A percentile compares a stretch with the other conserved stretches of the same genome.
Conservation (phyloP, 2,797 vertebrate genomes). For the Antrozous pallidus region DNA sequence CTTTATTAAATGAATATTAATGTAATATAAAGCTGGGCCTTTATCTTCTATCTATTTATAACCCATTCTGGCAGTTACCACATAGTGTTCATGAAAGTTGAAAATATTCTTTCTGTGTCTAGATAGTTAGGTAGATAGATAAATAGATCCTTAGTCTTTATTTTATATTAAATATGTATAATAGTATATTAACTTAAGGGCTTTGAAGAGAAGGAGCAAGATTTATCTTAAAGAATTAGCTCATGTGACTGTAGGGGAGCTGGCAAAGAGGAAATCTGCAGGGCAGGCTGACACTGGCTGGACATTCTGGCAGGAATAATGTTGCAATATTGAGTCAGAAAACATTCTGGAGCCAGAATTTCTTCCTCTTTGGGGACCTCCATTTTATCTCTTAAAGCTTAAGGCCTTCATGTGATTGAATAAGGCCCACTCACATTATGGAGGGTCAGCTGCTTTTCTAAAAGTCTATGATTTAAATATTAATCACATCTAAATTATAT, state of each 20-base stretch:
- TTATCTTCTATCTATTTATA: background rate
- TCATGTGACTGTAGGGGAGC: background rate
- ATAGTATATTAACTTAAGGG: background rate
- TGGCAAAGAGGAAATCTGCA: background rate
- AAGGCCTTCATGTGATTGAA: background rate
- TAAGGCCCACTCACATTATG: background rate
- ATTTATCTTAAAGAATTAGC: background rate
- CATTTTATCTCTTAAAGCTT: background rate
- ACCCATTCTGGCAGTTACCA: background rate
- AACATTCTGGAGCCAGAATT: background rate
- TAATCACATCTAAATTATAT: background rate
- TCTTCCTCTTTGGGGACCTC: background rate
- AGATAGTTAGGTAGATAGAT: background rate
- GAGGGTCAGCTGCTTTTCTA: background rate
- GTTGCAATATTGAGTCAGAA: background rate
- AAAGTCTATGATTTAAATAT: background rate
- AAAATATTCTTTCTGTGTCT: background rate
- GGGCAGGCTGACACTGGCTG: background rate
- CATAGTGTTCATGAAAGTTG: background rate
- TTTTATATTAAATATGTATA: background rate
- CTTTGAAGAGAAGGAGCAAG: background rate
- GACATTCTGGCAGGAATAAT: background rate
- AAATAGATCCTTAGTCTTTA: background rate
- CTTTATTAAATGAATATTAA: background rate
- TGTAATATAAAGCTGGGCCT: background rate